These are phyloP conservation scores for Caenorhabditis panamensis DNA, from an alignment of 2,888 invertebrate genomes.

Conservation along the genomic window DNA sequence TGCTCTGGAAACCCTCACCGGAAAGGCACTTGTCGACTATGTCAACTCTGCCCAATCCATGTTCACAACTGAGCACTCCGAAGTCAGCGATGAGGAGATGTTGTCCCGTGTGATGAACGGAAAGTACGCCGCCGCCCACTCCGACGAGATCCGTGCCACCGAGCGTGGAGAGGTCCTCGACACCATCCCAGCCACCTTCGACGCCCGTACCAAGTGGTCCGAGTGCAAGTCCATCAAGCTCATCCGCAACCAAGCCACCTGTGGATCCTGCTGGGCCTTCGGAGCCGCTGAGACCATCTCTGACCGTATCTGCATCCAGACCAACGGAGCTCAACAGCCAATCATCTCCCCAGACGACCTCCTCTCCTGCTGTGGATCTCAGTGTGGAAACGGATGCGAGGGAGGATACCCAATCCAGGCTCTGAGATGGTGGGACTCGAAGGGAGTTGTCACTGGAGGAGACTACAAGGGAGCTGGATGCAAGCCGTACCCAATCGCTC, in stretches of 20 bases:
- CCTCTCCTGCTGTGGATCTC: constrained; percentile 82
- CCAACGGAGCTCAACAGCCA: constrained; percentile 80
- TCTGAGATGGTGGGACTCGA: constrained; percentile 90
- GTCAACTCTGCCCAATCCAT: constrained; percentile 71
- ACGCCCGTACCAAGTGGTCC: constrained; percentile 71
- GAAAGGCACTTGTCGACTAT: constrained; percentile 74
- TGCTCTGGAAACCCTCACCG: constrained; percentile 56
- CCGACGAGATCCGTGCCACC: constrained; percentile 56
- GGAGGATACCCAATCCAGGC: constrained; percentile 90
- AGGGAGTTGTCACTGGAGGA: constrained; percentile 92
- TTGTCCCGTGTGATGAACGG: constrained; percentile 44
- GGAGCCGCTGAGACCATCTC: constrained; percentile 84
- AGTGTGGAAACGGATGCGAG: constrained; percentile 85
- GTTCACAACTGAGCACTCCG: constrained; percentile 46
- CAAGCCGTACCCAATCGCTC: constrained; percentile 77
- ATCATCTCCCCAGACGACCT: constrained; percentile 83
- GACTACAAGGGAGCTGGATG: constrained; percentile 86
- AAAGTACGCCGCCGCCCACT: constrained; percentile 56
- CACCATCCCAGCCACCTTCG: constrained; percentile 71
- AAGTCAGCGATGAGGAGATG: constrained; percentile 49
- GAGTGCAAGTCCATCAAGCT: constrained; percentile 65
- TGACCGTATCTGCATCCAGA: constrained; percentile 83
- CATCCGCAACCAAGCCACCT: constrained; percentile 70
- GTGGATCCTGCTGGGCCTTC: constrained; percentile 89
- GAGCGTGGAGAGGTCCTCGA: constrained; percentile 66